Base-by-base conservation (phyloP, 2,113 vertebrate genomes). In the Pelecanoides urinatrix region DNA sequence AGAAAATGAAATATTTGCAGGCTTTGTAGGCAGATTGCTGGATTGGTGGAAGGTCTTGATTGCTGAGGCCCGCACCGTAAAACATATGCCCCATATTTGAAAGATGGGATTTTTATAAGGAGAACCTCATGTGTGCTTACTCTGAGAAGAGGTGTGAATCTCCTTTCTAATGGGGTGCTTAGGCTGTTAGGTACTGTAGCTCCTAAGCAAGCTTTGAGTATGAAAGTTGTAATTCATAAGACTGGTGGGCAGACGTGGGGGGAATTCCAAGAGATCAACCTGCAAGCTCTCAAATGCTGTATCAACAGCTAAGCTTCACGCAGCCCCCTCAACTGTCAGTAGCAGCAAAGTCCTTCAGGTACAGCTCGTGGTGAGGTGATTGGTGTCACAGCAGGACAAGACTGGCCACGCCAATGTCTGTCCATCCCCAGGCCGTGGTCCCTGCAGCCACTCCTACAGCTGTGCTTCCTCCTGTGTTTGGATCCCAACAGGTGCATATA, bases 351-450 rank as follows among this genome's bases (percentile, higher is more conserved):
- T 49, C 38, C 36, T 71, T 55, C 65, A 50, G 40, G 45, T 20
- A 23, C 42, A 38, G 10, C 23, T 75, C 15, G 7, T n/a, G 26
- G 52, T 15, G 29, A 25, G 45, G 10, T 55, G 32, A 11, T 18
- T 52, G 19, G 13, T 45, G 44, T n/a, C 38, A 23, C 21, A 45
- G 10, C 34, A 59, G 38, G 50, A 30, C 7, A n/a, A 16, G n/a
- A 26, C 21, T 66, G 3, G 5, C 22, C 16, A 58, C 14, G 18
- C 17, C 34, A 6, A 2, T 15, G 38, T 58, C 44, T n/a, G 7
- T 36, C 38, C 4, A 2, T 42, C 36, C 25, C 14, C 30, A 53
- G n/a, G 21, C 13, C 0, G 0, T 61, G 30, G 40, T 62, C 23
- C 49, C 44, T 52, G 26, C 3, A 3, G 13, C 40, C 18, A 29